A percentile compares a stretch with the other conserved stretches of the same genome.
Conservation (phyloP, 2,797 vertebrate genomes). For the Erethizon dorsatum region DNA sequence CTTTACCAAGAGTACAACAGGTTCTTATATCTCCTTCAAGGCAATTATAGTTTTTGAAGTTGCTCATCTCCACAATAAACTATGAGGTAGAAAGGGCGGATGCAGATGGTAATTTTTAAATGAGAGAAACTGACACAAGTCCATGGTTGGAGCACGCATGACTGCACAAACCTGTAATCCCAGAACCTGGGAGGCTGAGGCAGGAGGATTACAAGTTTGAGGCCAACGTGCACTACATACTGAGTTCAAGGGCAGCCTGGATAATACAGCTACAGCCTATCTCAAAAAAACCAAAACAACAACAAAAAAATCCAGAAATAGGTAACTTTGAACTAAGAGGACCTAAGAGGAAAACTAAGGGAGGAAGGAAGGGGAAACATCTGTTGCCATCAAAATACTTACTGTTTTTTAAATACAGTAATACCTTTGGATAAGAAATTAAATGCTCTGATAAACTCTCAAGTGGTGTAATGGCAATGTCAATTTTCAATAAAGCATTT, state of each 20-base stretch:
- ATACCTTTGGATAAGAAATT: neutral
- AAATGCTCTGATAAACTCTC: conserved; percentile 2
- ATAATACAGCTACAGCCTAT: neutral
- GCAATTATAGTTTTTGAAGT: neutral
- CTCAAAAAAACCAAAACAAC: neutral
- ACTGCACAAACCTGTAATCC: neutral
- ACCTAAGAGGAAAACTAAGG: neutral
- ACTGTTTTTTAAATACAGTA: neutral
- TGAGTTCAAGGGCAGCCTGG: neutral
- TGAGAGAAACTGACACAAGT: conserved; percentile 49
- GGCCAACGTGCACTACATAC: neutral
- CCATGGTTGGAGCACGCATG: neutral
- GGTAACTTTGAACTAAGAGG: conserved; percentile 10
- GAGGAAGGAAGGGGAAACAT: neutral
- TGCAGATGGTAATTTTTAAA: neutral
- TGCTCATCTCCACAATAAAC: neutral
- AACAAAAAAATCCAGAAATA: neutral
- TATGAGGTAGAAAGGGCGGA: conserved; percentile 72
- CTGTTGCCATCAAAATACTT: conserved; percentile 43
- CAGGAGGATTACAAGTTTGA: neutral
- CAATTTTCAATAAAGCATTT: conserved; percentile 49
- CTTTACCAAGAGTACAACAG: neutral
- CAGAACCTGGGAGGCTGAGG: neutral
- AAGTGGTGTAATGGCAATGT: neutral
- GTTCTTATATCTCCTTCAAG: neutral